phyloP scores from a whole-genome alignment of 2,888 invertebrate species.

The Crioceris asparagi region DNA sequence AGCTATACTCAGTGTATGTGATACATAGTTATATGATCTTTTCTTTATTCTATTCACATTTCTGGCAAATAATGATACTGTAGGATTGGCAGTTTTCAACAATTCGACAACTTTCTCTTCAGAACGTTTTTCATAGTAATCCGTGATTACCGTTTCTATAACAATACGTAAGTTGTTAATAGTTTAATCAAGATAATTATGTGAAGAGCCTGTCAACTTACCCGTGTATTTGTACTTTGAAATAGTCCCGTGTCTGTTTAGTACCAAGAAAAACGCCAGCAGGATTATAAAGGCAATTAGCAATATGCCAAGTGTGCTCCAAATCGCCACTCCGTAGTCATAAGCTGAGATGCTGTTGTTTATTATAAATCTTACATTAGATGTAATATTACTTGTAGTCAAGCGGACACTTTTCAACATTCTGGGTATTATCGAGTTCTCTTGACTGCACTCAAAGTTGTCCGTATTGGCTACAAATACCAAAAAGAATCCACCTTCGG shows the following conservation, averaged over 20 bases:
- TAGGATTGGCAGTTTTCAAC: conserved; percentile 30
- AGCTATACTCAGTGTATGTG: conserved; percentile 67
- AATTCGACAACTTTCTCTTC: conserved; percentile 16
- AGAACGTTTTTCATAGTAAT: conserved; percentile 15
- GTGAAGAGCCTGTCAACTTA: conserved; percentile 9
- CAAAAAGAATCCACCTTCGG: conserved; percentile 63
- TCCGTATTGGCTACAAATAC: conserved; percentile 64
- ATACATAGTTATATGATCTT: conserved; percentile 57
- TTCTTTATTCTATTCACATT: conserved; percentile 45
- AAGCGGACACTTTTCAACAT: conserved; percentile 4
- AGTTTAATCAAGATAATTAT: too few species aligned
- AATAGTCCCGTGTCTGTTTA: conserved; percentile 26
- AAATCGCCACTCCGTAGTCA: conserved; percentile 50
- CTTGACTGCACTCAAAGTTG: conserved; percentile 45
- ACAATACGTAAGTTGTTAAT: too few species aligned
- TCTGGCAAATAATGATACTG: conserved; percentile 51
- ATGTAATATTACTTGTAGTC: conserved; percentile 18
- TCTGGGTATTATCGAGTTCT: conserved; percentile 27
- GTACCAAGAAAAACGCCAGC: conserved; percentile 33
- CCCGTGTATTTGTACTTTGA: conserved; percentile 16
- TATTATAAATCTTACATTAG: conserved; percentile 41
- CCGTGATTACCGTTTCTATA: conserved; percentile 5
- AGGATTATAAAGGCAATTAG: conserved; percentile 42
- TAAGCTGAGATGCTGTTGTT: conserved; percentile 46
- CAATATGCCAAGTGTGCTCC: conserved; percentile 45